Evolutionary conservation across 1,140 invertebrate genomes (phyloP).

Genomic region (Zeugodacus cucurbitae): DNA sequence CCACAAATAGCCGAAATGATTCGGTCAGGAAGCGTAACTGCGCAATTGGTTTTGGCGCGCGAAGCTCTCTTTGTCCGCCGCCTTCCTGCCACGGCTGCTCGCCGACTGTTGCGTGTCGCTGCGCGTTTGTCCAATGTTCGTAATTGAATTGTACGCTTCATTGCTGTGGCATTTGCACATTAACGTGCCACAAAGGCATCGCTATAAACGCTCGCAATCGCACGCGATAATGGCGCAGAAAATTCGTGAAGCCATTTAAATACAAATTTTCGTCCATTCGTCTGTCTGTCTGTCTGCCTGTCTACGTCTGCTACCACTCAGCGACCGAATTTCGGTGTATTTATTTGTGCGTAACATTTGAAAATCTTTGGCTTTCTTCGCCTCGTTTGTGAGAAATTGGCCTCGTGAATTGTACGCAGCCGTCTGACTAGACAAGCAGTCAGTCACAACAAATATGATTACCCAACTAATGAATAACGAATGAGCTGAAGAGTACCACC

Average conservation of each 20-base stretch:
- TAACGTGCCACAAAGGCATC: background rate
- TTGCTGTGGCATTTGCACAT: background rate
- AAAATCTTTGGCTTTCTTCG: background rate
- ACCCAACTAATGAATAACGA: conserved; percentile 17
- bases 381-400: background rate
- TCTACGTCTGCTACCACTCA: background rate
- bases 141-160: background rate
- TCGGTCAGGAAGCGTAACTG: background rate
- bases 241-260: background rate
- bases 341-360: background rate
- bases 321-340: background rate
- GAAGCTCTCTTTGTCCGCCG: background rate
- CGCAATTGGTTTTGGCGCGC: background rate
- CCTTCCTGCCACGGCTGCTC: too few species aligned
- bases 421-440: conserved; percentile 18
- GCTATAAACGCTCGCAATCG: background rate
- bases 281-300: background rate
- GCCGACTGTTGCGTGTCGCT: background rate
- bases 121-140: background rate
- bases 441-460: conserved; percentile 32
- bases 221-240: background rate
- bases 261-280: background rate
- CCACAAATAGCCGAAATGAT: background rate
- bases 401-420: conserved; percentile 4
- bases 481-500: background rate